Percentiles rank a stretch among this genome's conserved stretches.
Evolutionary conservation across 2,113 vertebrate species (phyloP).

Genomic region (Silurus meridionalis): DNA sequence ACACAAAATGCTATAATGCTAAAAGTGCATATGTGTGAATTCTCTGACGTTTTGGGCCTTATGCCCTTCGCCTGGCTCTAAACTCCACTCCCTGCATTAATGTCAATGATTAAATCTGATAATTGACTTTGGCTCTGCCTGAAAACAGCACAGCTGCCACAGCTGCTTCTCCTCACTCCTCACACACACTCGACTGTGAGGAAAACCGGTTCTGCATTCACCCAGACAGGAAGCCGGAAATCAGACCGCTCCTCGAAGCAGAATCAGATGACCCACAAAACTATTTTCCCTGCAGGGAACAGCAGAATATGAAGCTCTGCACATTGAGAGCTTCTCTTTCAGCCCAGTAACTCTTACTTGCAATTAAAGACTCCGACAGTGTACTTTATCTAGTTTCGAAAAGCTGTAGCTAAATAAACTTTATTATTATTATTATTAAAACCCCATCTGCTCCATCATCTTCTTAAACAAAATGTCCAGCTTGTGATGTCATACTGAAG

Average conservation of each 20-base stretch:
- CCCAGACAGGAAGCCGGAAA: conserved; percentile 17
- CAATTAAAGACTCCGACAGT: neutral
- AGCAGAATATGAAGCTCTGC: conserved; percentile 2
- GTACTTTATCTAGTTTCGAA: neutral
- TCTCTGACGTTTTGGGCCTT: neutral
- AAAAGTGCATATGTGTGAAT: neutral
- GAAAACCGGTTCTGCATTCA: neutral
- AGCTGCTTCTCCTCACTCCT: neutral
- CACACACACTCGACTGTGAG: neutral
- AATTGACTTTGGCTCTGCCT: conserved; percentile 31
- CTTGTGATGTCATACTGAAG: neutral
- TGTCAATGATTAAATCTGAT: conserved; percentile 27
- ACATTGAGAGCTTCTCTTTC: neutral
- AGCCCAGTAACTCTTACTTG: neutral
- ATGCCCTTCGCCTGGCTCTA: conserved; percentile 12
- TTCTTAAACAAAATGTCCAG: neutral
- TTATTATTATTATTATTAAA: neutral
- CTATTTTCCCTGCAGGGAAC: conserved; percentile 36
- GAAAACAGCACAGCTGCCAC: conserved; percentile 25
- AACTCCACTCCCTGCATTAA: neutral
- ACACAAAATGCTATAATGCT: neutral
- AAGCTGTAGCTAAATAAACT: neutral
- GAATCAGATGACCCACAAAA: conserved; percentile 42
- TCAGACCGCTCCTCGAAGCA: neutral
- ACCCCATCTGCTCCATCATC: neutral